Base-by-base conservation (phyloP, 2,113 vertebrate species). In the Colaptes auratus region DNA sequence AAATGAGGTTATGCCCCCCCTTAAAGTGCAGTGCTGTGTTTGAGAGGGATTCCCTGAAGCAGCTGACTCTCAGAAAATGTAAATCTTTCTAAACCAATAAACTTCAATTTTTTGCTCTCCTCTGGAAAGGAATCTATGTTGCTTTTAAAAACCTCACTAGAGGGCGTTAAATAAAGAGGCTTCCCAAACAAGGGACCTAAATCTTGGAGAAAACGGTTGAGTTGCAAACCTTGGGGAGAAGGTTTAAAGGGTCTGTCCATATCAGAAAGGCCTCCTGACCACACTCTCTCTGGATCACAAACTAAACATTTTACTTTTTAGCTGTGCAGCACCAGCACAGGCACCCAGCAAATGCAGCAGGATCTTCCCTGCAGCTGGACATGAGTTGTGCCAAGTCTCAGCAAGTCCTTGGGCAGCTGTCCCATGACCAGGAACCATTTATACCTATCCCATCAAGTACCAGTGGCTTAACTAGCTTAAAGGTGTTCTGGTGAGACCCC, bases 101-200 rank as follows among this genome's bases (percentile, higher is more conserved):
- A 89, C 31, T 35, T 23, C 2, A 82, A 10, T n/a, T 70, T 42
- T 12, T 69, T 71, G 14, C 70, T 73, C 91, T 87, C 27, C 35
- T 73, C 71, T 5, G 39, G 61, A 84, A 91, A 87, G 10, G 33
- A 82, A 69, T 42, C 13, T 16, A 16, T 5, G 16, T 55, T 61
- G 58, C 46, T 70, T 82, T 81, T 79, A 36, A 65, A 60, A 53
- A 61, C 50, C 53, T 89, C 94, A 77, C 94, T 95, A 95, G 91
- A 92, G 91, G 87, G 91, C 79, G 87, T 66, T 89, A 82, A 80
- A 83, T 23, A 77, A 78, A 77, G 31, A 19, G 19, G 42, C 67
- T 82, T 44, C 72, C 31, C 39, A 55, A 52, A 24, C 50, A 24
- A 24, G 50, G 23, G 23, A 52, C 21, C 50, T 52, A 67, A 52